Conservation (phyloP, 2,113 vertebrate genomes). For the Brachionichthys hirsutus region DNA sequence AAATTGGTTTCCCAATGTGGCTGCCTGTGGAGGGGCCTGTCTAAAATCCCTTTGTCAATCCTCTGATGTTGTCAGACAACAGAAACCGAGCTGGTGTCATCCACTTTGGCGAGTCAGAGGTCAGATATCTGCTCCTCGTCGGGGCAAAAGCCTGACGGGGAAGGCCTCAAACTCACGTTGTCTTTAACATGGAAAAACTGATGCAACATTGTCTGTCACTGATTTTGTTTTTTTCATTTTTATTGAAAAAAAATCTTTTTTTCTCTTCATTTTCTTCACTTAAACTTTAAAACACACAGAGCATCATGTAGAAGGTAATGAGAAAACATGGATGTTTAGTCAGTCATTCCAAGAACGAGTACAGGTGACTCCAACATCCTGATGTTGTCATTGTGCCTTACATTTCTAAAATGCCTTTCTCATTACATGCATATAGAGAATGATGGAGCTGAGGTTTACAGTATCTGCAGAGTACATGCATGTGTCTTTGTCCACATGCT, state of each 20-base stretch:
- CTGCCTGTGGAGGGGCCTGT: slow-evolving; percentile 28
- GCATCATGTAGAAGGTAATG: too few relatives aligned
- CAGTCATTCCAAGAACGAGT: too few relatives aligned
- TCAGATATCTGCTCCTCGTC: slow-evolving; percentile 51
- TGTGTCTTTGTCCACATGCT: background rate
- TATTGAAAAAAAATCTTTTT: too few relatives aligned
- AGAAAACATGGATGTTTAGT: too few relatives aligned
- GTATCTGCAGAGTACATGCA: background rate
- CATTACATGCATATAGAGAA: too few relatives aligned
- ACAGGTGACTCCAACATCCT: too few relatives aligned
- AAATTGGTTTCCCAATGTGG: slow-evolving; percentile 18
- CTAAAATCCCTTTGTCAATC: slow-evolving; percentile 61
- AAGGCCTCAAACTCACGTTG: background rate
- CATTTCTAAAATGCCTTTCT: too few relatives aligned
- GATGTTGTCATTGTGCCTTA: too few relatives aligned
- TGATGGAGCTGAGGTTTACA: background rate
- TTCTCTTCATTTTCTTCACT: too few relatives aligned
- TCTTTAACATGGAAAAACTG: background rate
- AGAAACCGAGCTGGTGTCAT: slow-evolving; percentile 65
- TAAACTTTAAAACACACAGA: too few relatives aligned
- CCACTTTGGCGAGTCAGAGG: slow-evolving; percentile 70
- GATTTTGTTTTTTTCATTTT: too few relatives aligned
- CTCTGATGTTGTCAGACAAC: slow-evolving; percentile 62
- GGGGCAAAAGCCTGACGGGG: slow-evolving; percentile 23
- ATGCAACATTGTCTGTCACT: background rate